phyloP scores from a whole-genome alignment of 2,113 vertebrate species.

The Lepus americanus region DNA sequence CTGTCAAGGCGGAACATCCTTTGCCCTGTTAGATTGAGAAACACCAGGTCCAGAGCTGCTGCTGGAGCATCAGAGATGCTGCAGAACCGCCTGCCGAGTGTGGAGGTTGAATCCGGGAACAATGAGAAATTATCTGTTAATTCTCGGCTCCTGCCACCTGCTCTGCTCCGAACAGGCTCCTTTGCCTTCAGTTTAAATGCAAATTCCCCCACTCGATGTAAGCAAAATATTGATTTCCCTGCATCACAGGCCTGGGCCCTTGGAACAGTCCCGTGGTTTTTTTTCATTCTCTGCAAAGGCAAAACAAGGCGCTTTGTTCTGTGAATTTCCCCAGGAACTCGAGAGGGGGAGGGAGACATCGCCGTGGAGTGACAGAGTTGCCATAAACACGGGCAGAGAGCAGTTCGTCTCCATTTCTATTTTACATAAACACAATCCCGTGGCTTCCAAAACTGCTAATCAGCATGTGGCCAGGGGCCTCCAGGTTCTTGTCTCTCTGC shows the following conservation, averaged over 20 bases:
- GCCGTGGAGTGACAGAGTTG: conserved; percentile 77
- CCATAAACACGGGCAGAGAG: conserved; percentile 70
- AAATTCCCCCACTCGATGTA: conserved; percentile 79
- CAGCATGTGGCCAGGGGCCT: conserved; percentile 6
- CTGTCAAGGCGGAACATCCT: conserved; percentile 44
- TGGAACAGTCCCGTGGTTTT: conserved; percentile 49
- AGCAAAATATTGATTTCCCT: conserved; percentile 76
- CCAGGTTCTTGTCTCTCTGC: background rate
- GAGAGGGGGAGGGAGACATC: conserved; percentile 73
- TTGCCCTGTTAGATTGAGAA: conserved; percentile 61
- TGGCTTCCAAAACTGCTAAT: conserved; percentile 68
- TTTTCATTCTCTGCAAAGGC: conserved; percentile 81
- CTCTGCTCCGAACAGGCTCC: conserved; percentile 78
- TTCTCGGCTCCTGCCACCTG: conserved; percentile 68
- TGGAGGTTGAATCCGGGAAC: conserved; percentile 58
- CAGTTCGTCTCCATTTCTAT: conserved; percentile 67
- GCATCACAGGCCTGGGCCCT: conserved; percentile 71
- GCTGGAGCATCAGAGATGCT: conserved; percentile 38
- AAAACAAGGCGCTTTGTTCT: conserved; percentile 84
- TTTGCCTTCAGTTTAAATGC: conserved; percentile 73
- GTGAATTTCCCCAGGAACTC: conserved; percentile 77
- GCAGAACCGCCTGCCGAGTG: conserved; percentile 74
- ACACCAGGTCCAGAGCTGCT: conserved; percentile 72
- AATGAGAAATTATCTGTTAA: conserved; percentile 77
- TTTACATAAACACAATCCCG: conserved; percentile 74